These are phyloP conservation scores for Drosophila crucigera DNA, from an alignment of 2,888 invertebrate genomes.

Conservation along the genomic window DNA sequence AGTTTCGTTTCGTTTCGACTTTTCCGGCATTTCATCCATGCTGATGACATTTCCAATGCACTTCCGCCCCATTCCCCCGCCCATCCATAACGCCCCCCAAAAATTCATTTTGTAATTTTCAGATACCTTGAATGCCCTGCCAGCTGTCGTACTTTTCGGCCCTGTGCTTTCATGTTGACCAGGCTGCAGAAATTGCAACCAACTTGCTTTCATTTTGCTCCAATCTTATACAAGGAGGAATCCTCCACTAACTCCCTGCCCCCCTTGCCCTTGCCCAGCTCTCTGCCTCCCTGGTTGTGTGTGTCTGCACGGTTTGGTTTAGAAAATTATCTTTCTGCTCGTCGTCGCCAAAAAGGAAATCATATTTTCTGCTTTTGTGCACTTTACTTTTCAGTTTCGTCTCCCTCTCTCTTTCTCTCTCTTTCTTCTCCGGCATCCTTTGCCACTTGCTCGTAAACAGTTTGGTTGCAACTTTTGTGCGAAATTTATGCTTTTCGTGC, in stretches of 20 bases:
- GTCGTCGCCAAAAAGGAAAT: conserved; percentile 83
- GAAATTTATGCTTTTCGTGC: conserved; percentile 79
- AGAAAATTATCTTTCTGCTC: conserved; percentile 83
- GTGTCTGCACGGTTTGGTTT: conserved; percentile 59
- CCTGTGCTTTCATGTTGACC: conserved; percentile 69
- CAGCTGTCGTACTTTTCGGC: conserved; percentile 65
- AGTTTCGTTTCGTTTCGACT: conserved; percentile 81
- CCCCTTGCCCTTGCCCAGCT: neutral
- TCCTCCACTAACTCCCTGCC: neutral
- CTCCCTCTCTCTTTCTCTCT: conserved; percentile 1
- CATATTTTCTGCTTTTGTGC: conserved; percentile 84
- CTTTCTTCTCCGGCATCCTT: conserved; percentile 4
- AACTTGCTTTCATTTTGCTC: conserved; percentile 59
- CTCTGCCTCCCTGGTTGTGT: conserved; percentile 14
- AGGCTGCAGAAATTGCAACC: conserved; percentile 77
- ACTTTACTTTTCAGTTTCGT: conserved; percentile 79
- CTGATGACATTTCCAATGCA: conserved; percentile 80
- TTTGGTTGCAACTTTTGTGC: conserved; percentile 82
- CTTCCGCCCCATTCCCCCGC: neutral
- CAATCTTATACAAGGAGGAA: conserved; percentile 42
- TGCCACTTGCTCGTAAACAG: conserved; percentile 73
- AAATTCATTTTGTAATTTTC: conserved; percentile 80
- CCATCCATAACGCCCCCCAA: conserved; percentile 1
- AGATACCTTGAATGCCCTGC: conserved; percentile 62
- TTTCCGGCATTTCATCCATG: conserved; percentile 82